These are phyloP conservation scores for Fukomys damarensis DNA, from an alignment of 2,113 vertebrate species.

Conservation along the genomic window DNA sequence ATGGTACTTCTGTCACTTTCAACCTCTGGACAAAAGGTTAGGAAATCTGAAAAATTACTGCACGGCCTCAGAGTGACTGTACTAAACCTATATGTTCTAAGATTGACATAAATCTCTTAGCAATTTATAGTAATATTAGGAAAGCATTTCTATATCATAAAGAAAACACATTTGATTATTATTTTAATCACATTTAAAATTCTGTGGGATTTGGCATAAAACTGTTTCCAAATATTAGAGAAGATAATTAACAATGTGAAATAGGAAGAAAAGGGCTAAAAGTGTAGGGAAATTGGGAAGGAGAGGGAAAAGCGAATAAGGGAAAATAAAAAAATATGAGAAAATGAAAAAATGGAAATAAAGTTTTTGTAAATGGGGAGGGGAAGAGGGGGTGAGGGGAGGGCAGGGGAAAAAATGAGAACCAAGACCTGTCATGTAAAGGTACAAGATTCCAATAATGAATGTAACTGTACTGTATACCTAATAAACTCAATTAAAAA, in stretches of 20 bases:
- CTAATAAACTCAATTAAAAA: too few species aligned
- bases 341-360: too few species aligned
- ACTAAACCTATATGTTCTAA: background rate
- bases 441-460: too few species aligned
- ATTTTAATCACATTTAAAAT: conserved; percentile 34
- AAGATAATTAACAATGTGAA: conserved; percentile 22
- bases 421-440: too few species aligned
- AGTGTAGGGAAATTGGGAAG: too few species aligned
- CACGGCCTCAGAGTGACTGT: background rate
- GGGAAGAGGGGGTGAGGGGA: too few species aligned
- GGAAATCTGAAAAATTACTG: conserved; percentile 12
- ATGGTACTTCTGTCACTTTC: conserved; percentile 1
- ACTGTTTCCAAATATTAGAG: conserved; percentile 37
- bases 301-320: too few species aligned
- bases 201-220: background rate
- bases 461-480: too few species aligned
- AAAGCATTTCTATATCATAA: background rate
- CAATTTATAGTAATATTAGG: conserved; percentile 12
- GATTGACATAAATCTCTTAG: background rate
- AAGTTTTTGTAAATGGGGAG: too few species aligned
- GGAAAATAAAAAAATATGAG: too few species aligned
- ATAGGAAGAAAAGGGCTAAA: too few species aligned
- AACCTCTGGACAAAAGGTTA: conserved; percentile 21
- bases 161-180: background rate
- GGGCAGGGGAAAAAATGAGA: too few species aligned